phyloP scores from a whole-genome alignment of 2,888 invertebrate species.

The Cylindroiulus punctatus region DNA sequence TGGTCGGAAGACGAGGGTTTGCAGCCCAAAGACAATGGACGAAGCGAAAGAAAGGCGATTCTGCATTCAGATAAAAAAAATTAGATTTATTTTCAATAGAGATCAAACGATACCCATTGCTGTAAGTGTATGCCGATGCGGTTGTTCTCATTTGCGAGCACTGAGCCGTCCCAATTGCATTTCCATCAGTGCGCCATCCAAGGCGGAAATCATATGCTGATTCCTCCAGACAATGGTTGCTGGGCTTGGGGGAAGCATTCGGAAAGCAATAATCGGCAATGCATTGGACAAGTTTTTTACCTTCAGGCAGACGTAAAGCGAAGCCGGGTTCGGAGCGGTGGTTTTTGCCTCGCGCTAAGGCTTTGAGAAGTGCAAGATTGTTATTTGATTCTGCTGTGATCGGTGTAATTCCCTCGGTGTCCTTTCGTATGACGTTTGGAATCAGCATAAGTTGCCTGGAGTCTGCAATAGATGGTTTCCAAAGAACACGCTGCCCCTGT shows the following conservation, averaged over 20 bases:
- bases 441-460: too few species aligned
- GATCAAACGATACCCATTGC: slow-evolving; percentile 29
- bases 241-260: slow-evolving; percentile 22
- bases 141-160: slow-evolving; percentile 7
- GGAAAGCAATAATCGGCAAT: neutral
- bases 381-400: too few species aligned
- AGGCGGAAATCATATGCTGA: slow-evolving; percentile 31
- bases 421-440: too few species aligned
- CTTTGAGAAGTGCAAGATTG: neutral
- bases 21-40: neutral
- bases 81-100: slow-evolving; percentile 42
- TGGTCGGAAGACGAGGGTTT: neutral
- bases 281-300: neutral
- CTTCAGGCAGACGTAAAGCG: neutral
- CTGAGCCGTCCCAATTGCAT: slow-evolving; percentile 29
- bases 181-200: slow-evolving; percentile 23
- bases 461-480: too few species aligned
- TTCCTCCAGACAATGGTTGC: neutral
- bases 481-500: too few species aligned
- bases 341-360: neutral
- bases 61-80: neutral
- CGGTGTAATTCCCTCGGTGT: too few species aligned
- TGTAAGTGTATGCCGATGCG: neutral
- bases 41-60: neutral
- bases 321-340: too few species aligned